Percentiles rank a stretch among this genome's conserved stretches.
phyloP scores from a whole-genome alignment of 2,113 vertebrate species.

The Actenoides lindsayi region DNA sequence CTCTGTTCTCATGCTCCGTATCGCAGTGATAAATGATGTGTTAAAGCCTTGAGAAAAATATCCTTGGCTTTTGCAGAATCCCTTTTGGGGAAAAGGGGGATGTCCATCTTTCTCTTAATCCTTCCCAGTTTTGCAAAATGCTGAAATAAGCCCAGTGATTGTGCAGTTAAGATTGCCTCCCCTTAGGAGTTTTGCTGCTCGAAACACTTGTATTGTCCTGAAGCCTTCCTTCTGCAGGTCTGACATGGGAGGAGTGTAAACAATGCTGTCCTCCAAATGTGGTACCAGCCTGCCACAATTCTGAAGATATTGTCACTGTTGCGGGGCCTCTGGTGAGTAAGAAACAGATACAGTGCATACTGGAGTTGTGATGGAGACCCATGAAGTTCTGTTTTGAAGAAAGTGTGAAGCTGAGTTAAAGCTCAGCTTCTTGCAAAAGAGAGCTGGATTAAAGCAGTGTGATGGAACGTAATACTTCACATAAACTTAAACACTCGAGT shows the following conservation, averaged over 20 bases:
- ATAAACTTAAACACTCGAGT: background rate
- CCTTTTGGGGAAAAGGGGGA: background rate
- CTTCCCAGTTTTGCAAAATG: background rate
- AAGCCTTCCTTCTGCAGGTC: slow-evolving; percentile 74
- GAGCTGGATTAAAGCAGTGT: background rate
- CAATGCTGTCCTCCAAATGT: slow-evolving; percentile 86
- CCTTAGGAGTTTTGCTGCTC: background rate
- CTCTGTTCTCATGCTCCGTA: background rate
- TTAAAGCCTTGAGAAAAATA: background rate
- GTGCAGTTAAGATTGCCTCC: background rate
- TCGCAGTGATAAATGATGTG: background rate
- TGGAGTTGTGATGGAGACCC: background rate
- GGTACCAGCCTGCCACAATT: slow-evolving; percentile 95
- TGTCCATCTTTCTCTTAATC: background rate
- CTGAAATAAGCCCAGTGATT: background rate
- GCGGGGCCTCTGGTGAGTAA: slow-evolving; percentile 89
- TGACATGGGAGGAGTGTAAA: slow-evolving; percentile 94
- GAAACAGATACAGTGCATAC: background rate
- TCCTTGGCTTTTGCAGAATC: background rate
- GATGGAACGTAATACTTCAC: background rate
- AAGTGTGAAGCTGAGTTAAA: background rate
- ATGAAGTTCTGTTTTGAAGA: background rate
- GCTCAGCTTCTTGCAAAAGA: background rate
- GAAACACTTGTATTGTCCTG: background rate
- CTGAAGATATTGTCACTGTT: slow-evolving; percentile 92